These are phyloP conservation scores for Columbina picui DNA, from an alignment of 2,113 vertebrate species.

Conservation along the genomic window DNA sequence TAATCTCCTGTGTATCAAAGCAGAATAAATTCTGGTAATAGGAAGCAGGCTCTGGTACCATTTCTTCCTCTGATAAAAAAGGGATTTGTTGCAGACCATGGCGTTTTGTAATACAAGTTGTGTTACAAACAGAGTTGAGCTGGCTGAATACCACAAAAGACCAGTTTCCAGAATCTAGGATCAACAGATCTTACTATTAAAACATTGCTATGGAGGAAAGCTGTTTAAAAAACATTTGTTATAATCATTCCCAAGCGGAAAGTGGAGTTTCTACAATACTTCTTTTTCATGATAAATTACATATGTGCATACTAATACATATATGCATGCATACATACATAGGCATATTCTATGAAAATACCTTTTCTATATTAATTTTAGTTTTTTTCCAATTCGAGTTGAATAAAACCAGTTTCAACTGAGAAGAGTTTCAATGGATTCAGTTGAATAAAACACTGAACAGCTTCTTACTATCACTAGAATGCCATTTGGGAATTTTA, in stretches of 20 bases:
- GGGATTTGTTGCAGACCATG: not conserved
- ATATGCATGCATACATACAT: too few relatives aligned
- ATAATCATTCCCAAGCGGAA: not conserved
- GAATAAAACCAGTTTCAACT: not conserved
- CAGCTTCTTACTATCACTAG: not conserved
- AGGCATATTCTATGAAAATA: not conserved
- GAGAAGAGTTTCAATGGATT: not conserved
- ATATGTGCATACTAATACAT: not conserved
- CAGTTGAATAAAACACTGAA: not conserved
- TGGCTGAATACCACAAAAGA: not conserved
- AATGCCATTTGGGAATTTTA: not conserved
- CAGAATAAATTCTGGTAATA: not conserved
- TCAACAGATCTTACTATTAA: not conserved
- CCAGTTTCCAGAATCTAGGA: not conserved
- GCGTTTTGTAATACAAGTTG: not conserved
- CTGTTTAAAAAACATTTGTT: not conserved
- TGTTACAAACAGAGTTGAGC: not conserved
- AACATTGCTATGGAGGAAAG: not conserved
- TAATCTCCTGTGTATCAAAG: not conserved
- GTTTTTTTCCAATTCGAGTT: not conserved
- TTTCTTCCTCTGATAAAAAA: not conserved
- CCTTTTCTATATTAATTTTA: not conserved
- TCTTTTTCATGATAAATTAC: not conserved
- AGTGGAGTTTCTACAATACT: not conserved
- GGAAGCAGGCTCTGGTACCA: not conserved